phyloP scores from a whole-genome alignment of 2,888 invertebrate genomes.

The Parapristionchus giblindavisi region DNA sequence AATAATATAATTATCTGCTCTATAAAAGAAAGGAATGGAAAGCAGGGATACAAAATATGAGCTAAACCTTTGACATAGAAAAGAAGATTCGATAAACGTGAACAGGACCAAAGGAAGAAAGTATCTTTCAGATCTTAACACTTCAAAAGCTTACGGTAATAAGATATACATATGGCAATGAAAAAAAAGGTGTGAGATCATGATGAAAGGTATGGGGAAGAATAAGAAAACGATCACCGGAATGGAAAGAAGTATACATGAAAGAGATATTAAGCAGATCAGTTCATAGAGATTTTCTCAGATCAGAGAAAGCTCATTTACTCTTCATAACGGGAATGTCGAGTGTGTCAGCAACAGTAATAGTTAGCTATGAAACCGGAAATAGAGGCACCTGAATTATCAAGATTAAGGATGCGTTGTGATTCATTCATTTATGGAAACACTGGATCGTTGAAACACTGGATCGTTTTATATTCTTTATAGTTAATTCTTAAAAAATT shows the following conservation, averaged over 20 bases:
- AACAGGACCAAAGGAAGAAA: neutral
- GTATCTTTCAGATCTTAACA: neutral
- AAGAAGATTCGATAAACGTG: constrained; percentile 11
- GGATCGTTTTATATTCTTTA: too few species aligned
- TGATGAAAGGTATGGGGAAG: too few species aligned
- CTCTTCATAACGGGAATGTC: too few species aligned
- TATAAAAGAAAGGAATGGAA: neutral
- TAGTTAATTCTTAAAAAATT: too few species aligned
- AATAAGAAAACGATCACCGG: constrained; percentile 1
- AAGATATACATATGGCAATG: constrained; percentile 12
- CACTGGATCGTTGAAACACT: too few species aligned
- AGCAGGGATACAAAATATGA: constrained; percentile 18
- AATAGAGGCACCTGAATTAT: neutral
- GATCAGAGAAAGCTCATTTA: too few species aligned
- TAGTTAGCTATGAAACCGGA: too few species aligned
- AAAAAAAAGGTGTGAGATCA: constrained; percentile 3
- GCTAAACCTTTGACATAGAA: constrained; percentile 16
- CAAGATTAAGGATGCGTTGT: neutral
- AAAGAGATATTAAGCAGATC: neutral
- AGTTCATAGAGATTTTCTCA: constrained; percentile 26
- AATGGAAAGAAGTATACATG: constrained; percentile 10
- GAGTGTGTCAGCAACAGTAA: too few species aligned
- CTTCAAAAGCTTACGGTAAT: constrained; percentile 15
- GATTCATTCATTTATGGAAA: too few species aligned
- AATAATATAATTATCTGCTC: constrained; percentile 17